phyloP scores from a whole-genome alignment of 2,113 vertebrate genomes.

The Mobula hypostoma region DNA sequence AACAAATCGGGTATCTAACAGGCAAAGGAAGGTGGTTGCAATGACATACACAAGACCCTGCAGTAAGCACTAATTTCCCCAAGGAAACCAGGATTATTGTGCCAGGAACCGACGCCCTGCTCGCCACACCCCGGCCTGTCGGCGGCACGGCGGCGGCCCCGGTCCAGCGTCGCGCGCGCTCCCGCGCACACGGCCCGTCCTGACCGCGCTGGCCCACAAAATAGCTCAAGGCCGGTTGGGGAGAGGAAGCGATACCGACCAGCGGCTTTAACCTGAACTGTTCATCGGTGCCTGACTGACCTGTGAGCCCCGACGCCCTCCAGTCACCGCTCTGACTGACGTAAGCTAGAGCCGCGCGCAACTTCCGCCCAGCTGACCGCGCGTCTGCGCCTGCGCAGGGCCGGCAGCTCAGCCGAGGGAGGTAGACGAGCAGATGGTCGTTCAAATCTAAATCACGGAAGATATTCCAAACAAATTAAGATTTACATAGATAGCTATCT shows the following conservation, averaged over 20 bases:
- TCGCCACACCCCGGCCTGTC: not conserved
- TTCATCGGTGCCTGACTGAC: not conserved
- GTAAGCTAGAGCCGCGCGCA: not conserved
- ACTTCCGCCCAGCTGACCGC: not conserved
- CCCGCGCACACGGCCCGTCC: not conserved
- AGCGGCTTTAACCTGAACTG: not conserved
- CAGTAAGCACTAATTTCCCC: not conserved
- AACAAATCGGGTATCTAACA: not conserved
- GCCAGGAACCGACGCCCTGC: not conserved
- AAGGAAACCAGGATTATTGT: not conserved
- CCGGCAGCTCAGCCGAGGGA: too few species aligned
- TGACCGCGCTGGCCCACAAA: too few species aligned
- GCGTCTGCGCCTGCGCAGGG: not conserved
- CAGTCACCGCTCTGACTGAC: not conserved
- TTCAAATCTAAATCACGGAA: too few species aligned
- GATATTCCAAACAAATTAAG: too few species aligned
- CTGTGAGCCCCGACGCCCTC: not conserved
- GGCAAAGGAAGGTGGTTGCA: not conserved
- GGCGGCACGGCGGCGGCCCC: not conserved
- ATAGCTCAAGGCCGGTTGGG: too few species aligned
- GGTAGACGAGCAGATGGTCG: too few species aligned
- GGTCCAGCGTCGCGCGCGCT: not conserved
- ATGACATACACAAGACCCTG: not conserved
- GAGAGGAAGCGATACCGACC: not conserved
- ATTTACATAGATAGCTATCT: too few species aligned